phyloP scores from a whole-genome alignment of 2,113 vertebrate species.

The Heterocephalus glaber region DNA sequence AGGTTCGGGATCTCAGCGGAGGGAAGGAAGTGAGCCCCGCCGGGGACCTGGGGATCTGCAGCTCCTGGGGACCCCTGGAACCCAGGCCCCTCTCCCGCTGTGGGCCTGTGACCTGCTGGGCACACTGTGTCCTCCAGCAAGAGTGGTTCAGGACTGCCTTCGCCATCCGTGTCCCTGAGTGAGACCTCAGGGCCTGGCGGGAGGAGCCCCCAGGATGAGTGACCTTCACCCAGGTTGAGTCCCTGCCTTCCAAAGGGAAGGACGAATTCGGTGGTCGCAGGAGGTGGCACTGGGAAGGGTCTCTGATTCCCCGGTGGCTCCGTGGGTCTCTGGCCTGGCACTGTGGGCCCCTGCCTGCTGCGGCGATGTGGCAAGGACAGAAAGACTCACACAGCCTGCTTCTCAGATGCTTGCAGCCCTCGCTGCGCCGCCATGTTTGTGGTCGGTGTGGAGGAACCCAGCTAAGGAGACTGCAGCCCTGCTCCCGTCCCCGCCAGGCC shows the following conservation, averaged over 20 bases:
- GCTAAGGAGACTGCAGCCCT: background rate
- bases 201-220: background rate
- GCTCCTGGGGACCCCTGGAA: background rate
- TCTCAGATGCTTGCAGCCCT: background rate
- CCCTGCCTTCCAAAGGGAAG: background rate
- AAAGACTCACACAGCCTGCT: accelerated
- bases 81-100: background rate
- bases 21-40: background rate
- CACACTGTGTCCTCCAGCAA: background rate
- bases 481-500: background rate
- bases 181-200: accelerated
- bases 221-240: no score
- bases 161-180: accelerated
- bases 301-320: background rate
- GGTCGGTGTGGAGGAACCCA: background rate
- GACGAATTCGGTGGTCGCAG: background rate
- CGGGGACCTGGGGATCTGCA: background rate
- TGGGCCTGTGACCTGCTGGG: accelerated
- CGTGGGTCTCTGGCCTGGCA: background rate
- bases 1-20: background rate
- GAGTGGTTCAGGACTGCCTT: background rate
- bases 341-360: no score
- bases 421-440: background rate
- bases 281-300: background rate
- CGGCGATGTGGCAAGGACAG: background rate